Evolutionary conservation across 2,797 vertebrate species (phyloP), one percentile per base, ranked within the genome.

Genomic region (Steatocranus sp.): DNA sequence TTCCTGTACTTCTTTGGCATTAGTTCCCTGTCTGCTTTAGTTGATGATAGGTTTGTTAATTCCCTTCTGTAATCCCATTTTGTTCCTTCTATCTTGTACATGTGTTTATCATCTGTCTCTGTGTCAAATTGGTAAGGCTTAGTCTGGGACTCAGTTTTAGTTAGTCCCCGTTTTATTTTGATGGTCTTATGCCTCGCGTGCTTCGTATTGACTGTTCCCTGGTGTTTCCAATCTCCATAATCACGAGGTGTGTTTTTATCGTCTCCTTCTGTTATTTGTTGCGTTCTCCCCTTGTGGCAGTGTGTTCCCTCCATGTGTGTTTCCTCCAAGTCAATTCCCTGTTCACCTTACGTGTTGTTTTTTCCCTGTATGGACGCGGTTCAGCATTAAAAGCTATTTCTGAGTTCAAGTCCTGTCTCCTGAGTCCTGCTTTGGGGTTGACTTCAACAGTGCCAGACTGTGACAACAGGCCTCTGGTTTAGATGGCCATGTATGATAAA

Each of bases 331-430:
- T 34, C 17, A 61, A 61, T 20, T 36, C 56, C 56, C 56, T 61
- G 56, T 36, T 36, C 32, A 61, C 32, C 56, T 61, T 36, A 5
- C 0, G 4, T 61, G 56, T 20, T 36, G 18, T 36, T 61, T 61
- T 61, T 58, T 32, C 2, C 27, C 54, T 32, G 15, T 58, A 58
- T 58, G 27, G 27, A 58, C 54, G 18, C 0, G 6, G 54, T 3
- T 58, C 54, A 32, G 54, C 27, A 58, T 58, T 58, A 32, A 58
- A 58, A 58, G 27, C 27, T 32, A 17, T 58, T 58, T 58, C 54
- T 58, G 54, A 58, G 17, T 11, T 58, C 0, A 58, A 32, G 3
- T 18, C 27, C 0, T 18, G 15, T 18, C 54, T 32, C 2, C 54
- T 58, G 9, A 58, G 54, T 32, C 54, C 54, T 58, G 27, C 54